Evolutionary conservation across 35 echinoderm and acorn worm genomes (phyloP).

Genomic region (Lytechinus variegatus): DNA sequence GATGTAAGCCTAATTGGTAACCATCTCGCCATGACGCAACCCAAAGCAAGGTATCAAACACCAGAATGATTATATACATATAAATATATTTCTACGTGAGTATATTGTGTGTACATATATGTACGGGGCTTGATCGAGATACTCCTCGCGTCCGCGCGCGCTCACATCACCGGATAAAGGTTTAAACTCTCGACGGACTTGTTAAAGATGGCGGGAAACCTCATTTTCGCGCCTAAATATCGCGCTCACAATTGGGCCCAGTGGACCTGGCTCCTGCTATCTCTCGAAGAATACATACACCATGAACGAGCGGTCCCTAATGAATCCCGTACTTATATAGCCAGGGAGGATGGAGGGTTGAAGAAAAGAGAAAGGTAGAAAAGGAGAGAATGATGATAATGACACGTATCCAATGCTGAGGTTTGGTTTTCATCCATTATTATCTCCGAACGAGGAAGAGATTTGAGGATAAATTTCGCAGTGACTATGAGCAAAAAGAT

Average conservation of each 20-base stretch:
- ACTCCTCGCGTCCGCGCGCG: not conserved
- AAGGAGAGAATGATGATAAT: constrained; percentile 14
- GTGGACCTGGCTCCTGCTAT: not conserved
- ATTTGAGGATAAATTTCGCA: not conserved
- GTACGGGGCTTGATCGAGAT: not conserved
- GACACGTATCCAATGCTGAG: not conserved
- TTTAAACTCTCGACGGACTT: constrained; percentile 20
- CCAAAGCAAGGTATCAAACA: not conserved
- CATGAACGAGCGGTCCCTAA: constrained; percentile 19
- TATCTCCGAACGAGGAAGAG: not conserved
- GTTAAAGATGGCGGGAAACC: not conserved
- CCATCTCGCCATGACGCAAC: constrained; percentile 18
- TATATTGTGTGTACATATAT: not conserved
- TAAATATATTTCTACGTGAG: not conserved
- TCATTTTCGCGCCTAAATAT: constrained; percentile 36
- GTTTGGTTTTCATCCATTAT: not conserved
- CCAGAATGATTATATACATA: not conserved
- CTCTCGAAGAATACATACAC: constrained; percentile 36
- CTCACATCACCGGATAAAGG: not conserved
- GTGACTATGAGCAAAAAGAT: not conserved
- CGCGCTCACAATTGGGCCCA: constrained; percentile 36
- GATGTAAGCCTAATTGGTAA: constrained; percentile 32
- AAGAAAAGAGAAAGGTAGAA: not conserved
- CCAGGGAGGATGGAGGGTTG: not conserved
- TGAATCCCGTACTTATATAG: not conserved